Percentiles rank a stretch among this genome's conserved stretches.
These are phyloP conservation scores for Dichetophora obliterata DNA, from an alignment of 2,888 invertebrate species.

Conservation along the genomic window DNA sequence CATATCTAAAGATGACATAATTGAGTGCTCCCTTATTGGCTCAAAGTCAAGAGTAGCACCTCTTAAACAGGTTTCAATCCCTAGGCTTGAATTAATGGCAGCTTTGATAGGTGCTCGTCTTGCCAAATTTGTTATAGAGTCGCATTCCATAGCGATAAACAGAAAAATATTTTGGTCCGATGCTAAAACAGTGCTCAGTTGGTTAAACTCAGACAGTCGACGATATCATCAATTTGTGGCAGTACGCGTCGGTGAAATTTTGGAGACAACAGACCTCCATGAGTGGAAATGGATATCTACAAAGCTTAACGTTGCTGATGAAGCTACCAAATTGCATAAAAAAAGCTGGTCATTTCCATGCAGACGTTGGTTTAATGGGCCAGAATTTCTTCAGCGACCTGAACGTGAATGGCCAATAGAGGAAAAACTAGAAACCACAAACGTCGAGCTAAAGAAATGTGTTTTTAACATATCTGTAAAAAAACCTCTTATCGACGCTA, in stretches of 20 bases:
- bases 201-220: constrained; percentile 38
- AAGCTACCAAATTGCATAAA: constrained; percentile 32
- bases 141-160: too few relatives aligned
- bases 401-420: background rate
- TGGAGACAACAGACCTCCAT: constrained; percentile 7
- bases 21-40: background rate
- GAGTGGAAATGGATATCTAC: too few relatives aligned
- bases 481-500: background rate
- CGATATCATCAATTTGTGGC: constrained; percentile 39
- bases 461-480: background rate
- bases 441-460: background rate
- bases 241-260: constrained; percentile 36
- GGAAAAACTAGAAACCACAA: background rate
- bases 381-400: background rate
- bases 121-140: background rate
- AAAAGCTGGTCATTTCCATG: background rate
- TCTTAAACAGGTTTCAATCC: background rate
- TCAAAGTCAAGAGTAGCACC: background rate
- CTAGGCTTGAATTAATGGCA: background rate
- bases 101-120: background rate
- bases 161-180: too few relatives aligned
- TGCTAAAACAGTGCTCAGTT: constrained; percentile 24
- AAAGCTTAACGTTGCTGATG: constrained; percentile 35
- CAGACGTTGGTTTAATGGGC: background rate
- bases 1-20: background rate